phyloP scores from a whole-genome alignment of 2,797 vertebrate species.

The Syngnathus acus region DNA sequence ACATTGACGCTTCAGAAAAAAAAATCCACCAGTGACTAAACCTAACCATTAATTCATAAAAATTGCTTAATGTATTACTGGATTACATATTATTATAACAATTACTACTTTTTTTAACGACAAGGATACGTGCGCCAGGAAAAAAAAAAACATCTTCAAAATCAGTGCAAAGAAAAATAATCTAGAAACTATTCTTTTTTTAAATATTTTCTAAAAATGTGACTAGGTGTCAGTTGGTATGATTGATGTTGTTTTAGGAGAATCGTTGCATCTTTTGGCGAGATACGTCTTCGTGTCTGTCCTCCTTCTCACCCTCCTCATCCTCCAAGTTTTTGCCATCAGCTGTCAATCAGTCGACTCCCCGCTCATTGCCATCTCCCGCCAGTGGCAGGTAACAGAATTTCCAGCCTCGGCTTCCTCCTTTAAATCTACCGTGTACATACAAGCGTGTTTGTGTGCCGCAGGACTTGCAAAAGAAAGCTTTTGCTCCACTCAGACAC shows the following conservation, averaged over 20 bases:
- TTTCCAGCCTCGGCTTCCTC: neutral
- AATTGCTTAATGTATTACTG: no score
- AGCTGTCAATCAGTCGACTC: slow-evolving; percentile 2
- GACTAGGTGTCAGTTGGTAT: neutral
- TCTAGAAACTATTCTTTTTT: neutral
- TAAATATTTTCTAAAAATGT: neutral
- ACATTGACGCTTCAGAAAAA: no score
- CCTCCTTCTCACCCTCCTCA: slow-evolving; percentile 5
- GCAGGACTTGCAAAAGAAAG: slow-evolving; percentile 30
- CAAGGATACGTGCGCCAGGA: no score
- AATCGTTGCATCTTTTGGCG: slow-evolving; percentile 45
- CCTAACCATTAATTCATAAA: no score
- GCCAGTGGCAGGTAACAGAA: neutral
- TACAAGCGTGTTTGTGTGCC: slow-evolving; percentile 5
- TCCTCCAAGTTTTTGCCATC: neutral
- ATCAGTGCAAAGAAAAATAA: neutral
- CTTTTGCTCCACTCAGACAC: slow-evolving; percentile 10
- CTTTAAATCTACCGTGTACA: neutral
- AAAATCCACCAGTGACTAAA: no score
- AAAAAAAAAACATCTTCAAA: no score
- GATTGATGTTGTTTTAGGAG: slow-evolving; percentile 33
- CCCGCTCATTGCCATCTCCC: neutral
- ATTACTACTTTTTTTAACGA: no score
- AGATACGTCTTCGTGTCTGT: slow-evolving; percentile 3
- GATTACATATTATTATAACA: no score